Percentiles rank a stretch among this genome's conserved stretches.
Evolutionary conservation across 2,797 vertebrate species (phyloP).

Genomic region (Tenualosa ilisha): DNA sequence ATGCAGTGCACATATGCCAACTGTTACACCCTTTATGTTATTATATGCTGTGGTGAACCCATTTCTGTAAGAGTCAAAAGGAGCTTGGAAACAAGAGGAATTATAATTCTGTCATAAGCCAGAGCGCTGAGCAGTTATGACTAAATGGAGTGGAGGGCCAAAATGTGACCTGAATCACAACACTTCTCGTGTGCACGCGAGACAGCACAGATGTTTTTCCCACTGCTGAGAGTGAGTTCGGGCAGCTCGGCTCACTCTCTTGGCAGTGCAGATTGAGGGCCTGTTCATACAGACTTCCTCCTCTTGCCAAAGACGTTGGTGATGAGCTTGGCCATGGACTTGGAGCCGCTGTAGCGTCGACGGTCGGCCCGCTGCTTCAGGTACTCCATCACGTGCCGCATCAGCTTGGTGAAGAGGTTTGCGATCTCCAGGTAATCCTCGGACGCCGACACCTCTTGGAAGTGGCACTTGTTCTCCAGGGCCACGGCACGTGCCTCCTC

Average conservation of each 20-base stretch:
- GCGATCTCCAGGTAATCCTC: constrained; percentile 77
- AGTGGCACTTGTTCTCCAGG: constrained; percentile 70
- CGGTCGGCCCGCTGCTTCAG: constrained; percentile 70
- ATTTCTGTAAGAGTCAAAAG: not conserved
- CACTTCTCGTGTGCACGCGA: not conserved
- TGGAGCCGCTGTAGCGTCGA: constrained; percentile 76
- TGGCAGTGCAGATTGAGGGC: not conserved
- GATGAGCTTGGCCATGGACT: constrained; percentile 80
- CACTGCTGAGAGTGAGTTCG: not conserved
- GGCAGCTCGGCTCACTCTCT: not conserved
- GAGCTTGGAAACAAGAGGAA: not conserved
- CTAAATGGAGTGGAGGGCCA: not conserved
- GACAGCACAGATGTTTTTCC: not conserved
- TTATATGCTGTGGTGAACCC: not conserved
- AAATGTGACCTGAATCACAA: not conserved
- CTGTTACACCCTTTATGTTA: not conserved
- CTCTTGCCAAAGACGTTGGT: constrained; percentile 81
- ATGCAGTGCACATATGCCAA: constrained; percentile 4
- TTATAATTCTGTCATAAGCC: not conserved
- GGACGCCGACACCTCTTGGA: constrained; percentile 78
- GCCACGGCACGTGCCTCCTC: constrained; percentile 72
- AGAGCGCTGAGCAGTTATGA: not conserved
- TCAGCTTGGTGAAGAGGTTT: constrained; percentile 75
- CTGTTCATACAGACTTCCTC: constrained; percentile 75
- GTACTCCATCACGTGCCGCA: constrained; percentile 73